Percentiles rank a stretch among this genome's conserved stretches.
These are phyloP conservation scores for Drosophila acutilabella DNA, from an alignment of 2,888 invertebrate genomes.

Conservation along the genomic window DNA sequence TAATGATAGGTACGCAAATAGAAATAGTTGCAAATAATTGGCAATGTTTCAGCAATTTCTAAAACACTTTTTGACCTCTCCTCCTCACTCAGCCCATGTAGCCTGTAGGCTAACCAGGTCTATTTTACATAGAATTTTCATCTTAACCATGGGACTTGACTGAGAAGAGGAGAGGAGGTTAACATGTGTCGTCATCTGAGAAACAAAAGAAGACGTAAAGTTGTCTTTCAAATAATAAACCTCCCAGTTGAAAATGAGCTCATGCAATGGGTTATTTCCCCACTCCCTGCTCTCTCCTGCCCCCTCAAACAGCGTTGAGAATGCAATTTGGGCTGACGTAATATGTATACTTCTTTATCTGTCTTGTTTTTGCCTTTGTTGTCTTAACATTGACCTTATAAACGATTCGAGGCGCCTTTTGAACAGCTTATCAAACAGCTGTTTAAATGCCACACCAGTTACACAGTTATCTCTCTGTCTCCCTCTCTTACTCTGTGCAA, in stretches of 20 bases:
- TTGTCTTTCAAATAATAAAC: slow-evolving; percentile 4
- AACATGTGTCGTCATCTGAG: slow-evolving; percentile 27
- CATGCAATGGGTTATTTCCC: slow-evolving; percentile 24
- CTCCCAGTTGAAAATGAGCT: slow-evolving; percentile 29
- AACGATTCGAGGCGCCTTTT: slow-evolving; percentile 12
- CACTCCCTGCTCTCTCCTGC: background rate
- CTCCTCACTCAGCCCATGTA: background rate
- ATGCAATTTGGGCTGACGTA: slow-evolving; percentile 56
- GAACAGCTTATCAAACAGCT: slow-evolving; percentile 11
- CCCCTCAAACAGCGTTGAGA: slow-evolving; percentile 4
- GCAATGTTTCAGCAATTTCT: slow-evolving; percentile 64
- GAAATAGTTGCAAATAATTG: slow-evolving; percentile 58
- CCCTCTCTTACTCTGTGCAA: too few relatives aligned
- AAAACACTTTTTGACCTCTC: background rate
- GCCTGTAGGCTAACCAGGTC: background rate
- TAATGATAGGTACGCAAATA: slow-evolving; percentile 46
- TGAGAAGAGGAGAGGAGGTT: background rate
- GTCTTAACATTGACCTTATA: slow-evolving; percentile 58
- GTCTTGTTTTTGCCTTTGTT: slow-evolving; percentile 31
- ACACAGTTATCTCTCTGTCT: background rate
- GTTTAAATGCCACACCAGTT: slow-evolving; percentile 31
- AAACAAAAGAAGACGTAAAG: slow-evolving; percentile 14
- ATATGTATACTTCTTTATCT: slow-evolving; percentile 11
- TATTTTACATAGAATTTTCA: slow-evolving; percentile 6
- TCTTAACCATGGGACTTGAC: slow-evolving; percentile 20